Base-by-base conservation (phyloP, 2,888 invertebrate species). In the Auanema sp. region DNA sequence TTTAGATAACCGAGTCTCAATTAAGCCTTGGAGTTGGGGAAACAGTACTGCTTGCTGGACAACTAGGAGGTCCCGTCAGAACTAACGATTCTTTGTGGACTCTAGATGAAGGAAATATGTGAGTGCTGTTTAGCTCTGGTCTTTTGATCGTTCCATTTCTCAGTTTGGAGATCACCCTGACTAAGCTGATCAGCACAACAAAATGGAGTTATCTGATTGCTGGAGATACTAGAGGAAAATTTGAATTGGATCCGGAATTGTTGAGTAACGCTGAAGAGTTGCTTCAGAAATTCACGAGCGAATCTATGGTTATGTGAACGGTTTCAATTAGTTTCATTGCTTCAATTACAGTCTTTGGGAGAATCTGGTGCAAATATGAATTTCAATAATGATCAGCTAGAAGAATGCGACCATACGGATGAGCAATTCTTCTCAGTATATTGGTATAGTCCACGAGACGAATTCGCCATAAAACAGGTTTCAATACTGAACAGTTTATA, bases 371-470 rank as follows among this genome's bases (percentile, higher is more conserved):
- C 62, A 3, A 47, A 25, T 21, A 59, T 55, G 23, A 66, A 54
- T 18, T 75, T 75, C 58, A 74, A 75, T 52, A 47, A 42, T 25
- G 71, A 69, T 1, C 72, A 75, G 58, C 50, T 66, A 58, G 75
- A 74, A 49, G 71, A 68, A 41, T 72, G 71, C 52, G 75, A 74
- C 47, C 60, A 59, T 47, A 58, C 59, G 11, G 64, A 58, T 11
- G 64, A 72, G 47, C 58, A 60, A 18, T 25, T 69, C n/a, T 50
- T 44, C 40, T 56, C 53, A 47, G 54, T 71, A 18, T 71, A 56
- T 56, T 75, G 70, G 73, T 40, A 61, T 11, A 47, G 47, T 47
- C 47, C 47, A 47, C 21, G 16, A 21, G 47, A 21, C 3, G 21
- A 47, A 3, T 18, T 47, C 10, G 47, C 47, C 3, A 16, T 10